Evolutionary conservation across 2,113 vertebrate species (phyloP).

Genomic region (Aleadryas rufinucha): DNA sequence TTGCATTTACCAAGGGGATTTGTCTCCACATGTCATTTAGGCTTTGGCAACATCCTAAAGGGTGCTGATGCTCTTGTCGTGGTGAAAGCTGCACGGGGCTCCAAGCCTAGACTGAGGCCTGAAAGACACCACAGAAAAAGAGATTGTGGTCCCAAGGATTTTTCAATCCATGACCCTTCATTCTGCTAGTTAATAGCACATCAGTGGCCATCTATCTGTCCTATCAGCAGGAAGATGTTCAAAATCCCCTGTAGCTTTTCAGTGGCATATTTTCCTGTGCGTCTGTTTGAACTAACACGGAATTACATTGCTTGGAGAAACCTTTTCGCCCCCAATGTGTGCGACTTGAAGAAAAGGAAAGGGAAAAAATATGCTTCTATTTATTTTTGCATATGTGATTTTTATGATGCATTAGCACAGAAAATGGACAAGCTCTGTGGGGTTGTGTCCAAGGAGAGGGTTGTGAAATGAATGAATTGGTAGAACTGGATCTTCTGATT

Average conservation of each 20-base stretch:
- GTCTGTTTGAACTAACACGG: neutral
- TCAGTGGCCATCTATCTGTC: neutral
- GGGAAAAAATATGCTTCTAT: neutral
- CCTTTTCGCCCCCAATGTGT: neutral
- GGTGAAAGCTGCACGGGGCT: neutral
- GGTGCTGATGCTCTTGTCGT: neutral
- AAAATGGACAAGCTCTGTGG: neutral
- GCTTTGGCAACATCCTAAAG: neutral
- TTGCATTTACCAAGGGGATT: neutral
- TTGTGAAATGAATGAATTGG: neutral
- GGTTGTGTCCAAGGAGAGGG: neutral
- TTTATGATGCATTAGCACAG: neutral
- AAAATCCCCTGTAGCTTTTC: neutral
- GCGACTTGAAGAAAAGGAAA: neutral
- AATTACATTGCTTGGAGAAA: slow-evolving; percentile 13
- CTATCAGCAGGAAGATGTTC: slow-evolving; percentile 12
- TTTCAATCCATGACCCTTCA: neutral
- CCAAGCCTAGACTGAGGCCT: neutral
- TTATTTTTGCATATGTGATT: slow-evolving; percentile 5
- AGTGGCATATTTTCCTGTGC: slow-evolving; percentile 1
- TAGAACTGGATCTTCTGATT: neutral
- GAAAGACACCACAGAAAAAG: neutral
- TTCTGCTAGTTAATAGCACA: slow-evolving; percentile 18
- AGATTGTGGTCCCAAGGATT: neutral
- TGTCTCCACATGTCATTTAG: neutral